Conservation (phyloP, 2,797 vertebrate genomes). For the Xerus rutilus region DNA sequence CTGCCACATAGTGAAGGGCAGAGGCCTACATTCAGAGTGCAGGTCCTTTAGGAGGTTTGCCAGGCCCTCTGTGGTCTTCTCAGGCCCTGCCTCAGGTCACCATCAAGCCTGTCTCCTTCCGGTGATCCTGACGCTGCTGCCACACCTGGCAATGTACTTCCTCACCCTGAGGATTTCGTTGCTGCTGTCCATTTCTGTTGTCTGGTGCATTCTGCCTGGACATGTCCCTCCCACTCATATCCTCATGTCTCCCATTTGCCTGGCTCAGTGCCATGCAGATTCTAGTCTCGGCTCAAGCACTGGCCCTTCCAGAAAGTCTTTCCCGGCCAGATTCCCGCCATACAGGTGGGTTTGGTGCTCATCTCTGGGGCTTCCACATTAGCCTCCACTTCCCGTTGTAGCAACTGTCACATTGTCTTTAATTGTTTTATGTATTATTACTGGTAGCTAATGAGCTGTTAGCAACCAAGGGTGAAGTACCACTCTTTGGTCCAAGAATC, state of each 20-base stretch:
- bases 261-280: too few species aligned
- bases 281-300: not conserved
- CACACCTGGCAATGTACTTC: fast-evolving
- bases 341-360: fast-evolving
- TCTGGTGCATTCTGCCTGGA: too few species aligned
- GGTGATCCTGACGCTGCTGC: not conserved
- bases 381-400: fast-evolving
- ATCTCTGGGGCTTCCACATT: too few species aligned
- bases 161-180: fast-evolving
- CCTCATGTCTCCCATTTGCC: fast-evolving
- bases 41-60: not conserved
- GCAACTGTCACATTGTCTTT: not conserved
- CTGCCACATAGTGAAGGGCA: not conserved
- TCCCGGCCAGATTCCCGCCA: fast-evolving
- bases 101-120: not conserved
- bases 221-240: not conserved
- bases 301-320: not conserved
- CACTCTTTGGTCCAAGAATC: not conserved
- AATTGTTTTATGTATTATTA: not conserved
- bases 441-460: not conserved
- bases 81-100: fast-evolving
- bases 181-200: not conserved
- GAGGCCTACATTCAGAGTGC: not conserved
- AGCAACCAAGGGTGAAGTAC: not conserved
- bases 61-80: not conserved